phyloP scores from a whole-genome alignment of 2,113 vertebrate genomes.

The Alethe castanea region DNA sequence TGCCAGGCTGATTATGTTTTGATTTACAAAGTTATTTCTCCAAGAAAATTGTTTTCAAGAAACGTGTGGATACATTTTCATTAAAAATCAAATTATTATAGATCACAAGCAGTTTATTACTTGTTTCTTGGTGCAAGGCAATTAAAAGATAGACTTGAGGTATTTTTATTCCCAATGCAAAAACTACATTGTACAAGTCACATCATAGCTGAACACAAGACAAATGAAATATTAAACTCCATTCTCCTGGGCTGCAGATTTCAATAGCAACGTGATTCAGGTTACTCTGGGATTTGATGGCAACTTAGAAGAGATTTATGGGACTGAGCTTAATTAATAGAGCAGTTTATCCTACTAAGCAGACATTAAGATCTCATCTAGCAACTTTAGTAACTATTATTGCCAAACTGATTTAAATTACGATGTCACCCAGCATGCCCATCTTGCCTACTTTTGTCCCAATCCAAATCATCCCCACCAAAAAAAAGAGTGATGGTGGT shows the following conservation, averaged over 20 bases:
- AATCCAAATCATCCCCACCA: not conserved
- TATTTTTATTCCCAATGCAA: slow-evolving; percentile 10
- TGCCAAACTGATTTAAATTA: not conserved
- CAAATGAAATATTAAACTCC: slow-evolving; percentile 25
- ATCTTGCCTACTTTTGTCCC: not conserved
- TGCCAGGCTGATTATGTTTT: not conserved
- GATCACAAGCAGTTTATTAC: not conserved
- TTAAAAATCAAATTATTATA: slow-evolving; percentile 17
- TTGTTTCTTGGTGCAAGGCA: not conserved
- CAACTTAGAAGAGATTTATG: slow-evolving; percentile 5
- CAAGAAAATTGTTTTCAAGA: not conserved
- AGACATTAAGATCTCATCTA: not conserved
- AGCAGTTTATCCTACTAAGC: not conserved
- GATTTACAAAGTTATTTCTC: not conserved
- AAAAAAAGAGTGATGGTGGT: fast-evolving
- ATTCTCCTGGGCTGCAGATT: not conserved
- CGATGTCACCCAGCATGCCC: not conserved
- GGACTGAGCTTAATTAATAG: slow-evolving; percentile 27
- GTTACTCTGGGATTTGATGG: slow-evolving; percentile 10
- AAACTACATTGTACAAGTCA: not conserved
- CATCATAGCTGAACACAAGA: not conserved
- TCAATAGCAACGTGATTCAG: not conserved
- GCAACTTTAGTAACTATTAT: not conserved
- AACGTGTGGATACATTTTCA: not conserved
- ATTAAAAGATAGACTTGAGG: not conserved